Base-by-base conservation (phyloP, 2,797 vertebrate genomes). In the Masticophis lateralis region DNA sequence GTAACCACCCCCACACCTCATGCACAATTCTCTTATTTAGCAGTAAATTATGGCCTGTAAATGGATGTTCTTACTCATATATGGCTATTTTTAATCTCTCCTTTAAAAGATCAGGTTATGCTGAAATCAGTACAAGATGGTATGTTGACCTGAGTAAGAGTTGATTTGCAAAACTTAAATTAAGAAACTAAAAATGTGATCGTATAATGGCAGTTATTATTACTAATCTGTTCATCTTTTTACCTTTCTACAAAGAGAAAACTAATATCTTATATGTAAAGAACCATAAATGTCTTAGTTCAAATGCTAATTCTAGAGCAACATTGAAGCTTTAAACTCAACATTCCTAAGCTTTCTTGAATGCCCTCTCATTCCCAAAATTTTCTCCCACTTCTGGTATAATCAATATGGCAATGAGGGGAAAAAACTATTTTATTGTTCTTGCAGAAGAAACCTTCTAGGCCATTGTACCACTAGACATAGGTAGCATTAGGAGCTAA, bases 21-120 rank as follows among this genome's bases (percentile, higher is more conserved):
- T 91, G 92, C 66, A 93, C 89, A 90, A 43, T 93, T 83, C 87
- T 93, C 87, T 88, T 89, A 91, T 91, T 83, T 88, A 93, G 90
- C 57, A 88, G 87, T 91, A 93, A 93, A 93, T 93, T 93, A 91
- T 25, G 90, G 47, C 87, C n/a, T 89, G 90, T 88, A 93, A 88
- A 93, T 93, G 92, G 90, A 89, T 93, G 90, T 91, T 93, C 86
- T 93, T 93, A 93, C 90, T 93, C 90, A 93, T 87, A 91, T 60
- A 63, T 6, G n/a, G 56, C 90, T 93, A 93, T 93, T 89, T 93
- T 93, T 93, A 93, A 89, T 74, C 18, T 59, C 60, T 86, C 86
- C 66, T 43, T 93, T 91, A 91, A 88, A 93, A 88, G 86, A 89
- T 69, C 92, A 91, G 86, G 90, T 93, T 91, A 93, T 69, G 53